Evolutionary conservation across 2,113 vertebrate genomes (phyloP), one percentile per base, ranked within the genome.

Genomic region (Phocoena sinus): DNA sequence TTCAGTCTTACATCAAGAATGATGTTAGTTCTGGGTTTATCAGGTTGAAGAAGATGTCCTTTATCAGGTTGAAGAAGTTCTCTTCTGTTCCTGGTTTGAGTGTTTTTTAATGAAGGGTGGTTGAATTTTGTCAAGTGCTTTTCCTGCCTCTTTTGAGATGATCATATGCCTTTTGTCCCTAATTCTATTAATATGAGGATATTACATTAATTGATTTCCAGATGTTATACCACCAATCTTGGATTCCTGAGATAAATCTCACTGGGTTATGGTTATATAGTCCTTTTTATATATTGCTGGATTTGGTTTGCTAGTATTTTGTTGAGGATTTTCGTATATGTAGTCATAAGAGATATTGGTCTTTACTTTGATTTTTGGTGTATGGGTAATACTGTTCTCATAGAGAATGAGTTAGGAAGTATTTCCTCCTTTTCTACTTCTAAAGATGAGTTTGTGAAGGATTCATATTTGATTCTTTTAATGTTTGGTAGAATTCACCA

Each of bases 61-160:
- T 76, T 83, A n/a, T 67, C 62, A 63, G 28, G 31, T 17, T 83
- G 53, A 94, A 20, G 28, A 77, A 56, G 20, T 92, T 41, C n/a
- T 63, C 81, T 77, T 58, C 41, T 65, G 28, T 79, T 92, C 68
- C 77, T 89, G 38, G 60, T 68, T 87, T 91, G 56, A 84, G 17
- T 82, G 58, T 77, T 90, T 89, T 77, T 36, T 76, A 6, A 13
- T 8, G 14, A 89, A 76, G 23, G 15, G 3, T n/a, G 73, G 63
- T 60, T 80, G 50, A 94, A 70, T 70, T 93, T 93, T 70, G 63
- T 94, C 93, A 89, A 26, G 63, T 73, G 76, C 14, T 94, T 89
- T 88, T 89, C 67, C 70, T 93, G 68, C 33, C 18, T 83, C 60
- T 73, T 0, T 77, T 68, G 38, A 93, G 17, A 68, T 77, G 62